Base-by-base conservation (phyloP, 2,888 invertebrate species). In the Idaea dimidiata region DNA sequence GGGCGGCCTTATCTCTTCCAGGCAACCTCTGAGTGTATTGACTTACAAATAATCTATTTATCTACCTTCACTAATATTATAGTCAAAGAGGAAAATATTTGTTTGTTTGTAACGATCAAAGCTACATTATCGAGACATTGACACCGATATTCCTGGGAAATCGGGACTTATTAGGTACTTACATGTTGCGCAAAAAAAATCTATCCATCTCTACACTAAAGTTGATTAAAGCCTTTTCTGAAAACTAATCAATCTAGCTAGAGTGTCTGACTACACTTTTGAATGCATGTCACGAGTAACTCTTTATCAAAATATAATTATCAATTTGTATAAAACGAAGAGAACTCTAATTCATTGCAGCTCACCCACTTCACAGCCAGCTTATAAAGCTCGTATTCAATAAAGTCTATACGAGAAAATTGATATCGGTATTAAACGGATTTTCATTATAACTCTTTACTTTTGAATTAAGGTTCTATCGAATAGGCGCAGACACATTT, bases 371-470 rank as follows among this genome's bases (percentile, higher is more conserved):
- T 56, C 55, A 56, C 58, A 65, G 60, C 60, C 32, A 60, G 62
- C 65, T 62, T 65, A 65, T 59, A 58, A 59, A 61, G 61, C 17
- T 16, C 17, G 53, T 18, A 54, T 62, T 57, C 60, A 62, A 54
- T 61, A 43, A 63, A 59, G 59, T 57, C 61, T 16, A 31, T 60
- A 59, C 53, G 54, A 64, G 54, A 62, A 63, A 62, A 66, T 63
- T 66, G 61, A 59, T 66, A 59, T 66, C 63, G 63, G 60, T 31
- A 31, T 53, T 63, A 60, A 60, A 59, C 17, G 59, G 62, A 59
- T 64, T 66, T 63, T 59, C 59, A 57, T 57, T 57, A 17, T 31
- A 54, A 33, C 60, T 62, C 54, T 60, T 62, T 65, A 61, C 59
- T 62, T 60, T 16, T 43, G 43, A 43, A 43, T 43, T 14, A 14